Percentiles rank a stretch among this genome's conserved stretches.
phyloP scores from a whole-genome alignment of 2,113 vertebrate species.

The Onychorhynchus coronatus region DNA sequence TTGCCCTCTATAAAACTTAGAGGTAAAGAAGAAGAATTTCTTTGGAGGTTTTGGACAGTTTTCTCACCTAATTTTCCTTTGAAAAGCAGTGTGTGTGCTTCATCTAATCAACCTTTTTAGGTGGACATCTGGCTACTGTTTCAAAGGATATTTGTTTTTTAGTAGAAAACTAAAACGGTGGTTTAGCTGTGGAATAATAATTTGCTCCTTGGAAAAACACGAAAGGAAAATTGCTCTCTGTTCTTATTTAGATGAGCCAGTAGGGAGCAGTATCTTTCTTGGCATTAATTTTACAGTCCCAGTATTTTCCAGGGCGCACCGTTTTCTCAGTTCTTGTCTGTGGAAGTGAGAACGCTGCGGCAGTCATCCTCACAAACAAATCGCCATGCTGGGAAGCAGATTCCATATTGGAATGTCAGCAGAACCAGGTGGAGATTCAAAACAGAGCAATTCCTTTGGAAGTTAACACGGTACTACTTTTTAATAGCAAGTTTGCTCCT shows the following conservation, averaged over 20 bases:
- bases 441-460: not conserved
- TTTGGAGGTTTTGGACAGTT: not conserved
- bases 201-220: not conserved
- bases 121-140: accelerated
- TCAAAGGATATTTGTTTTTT: not conserved
- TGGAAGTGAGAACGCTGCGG: conserved; percentile 36
- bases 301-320: conserved; percentile 19
- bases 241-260: conserved; percentile 1
- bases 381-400: conserved; percentile 55
- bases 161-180: not conserved
- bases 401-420: conserved; percentile 48
- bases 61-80: not conserved
- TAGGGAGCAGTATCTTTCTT: conserved; percentile 71
- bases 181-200: not conserved
- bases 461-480: not conserved
- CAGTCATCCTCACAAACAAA: conserved; percentile 63
- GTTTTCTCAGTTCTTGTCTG: conserved; percentile 29
- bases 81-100: not conserved
- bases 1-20: not conserved
- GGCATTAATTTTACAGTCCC: conserved; percentile 21
- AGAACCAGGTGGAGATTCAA: conserved; percentile 58
- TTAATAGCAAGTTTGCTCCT: not conserved
- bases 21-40: not conserved
- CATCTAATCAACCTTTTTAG: not conserved
- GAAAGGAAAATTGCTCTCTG: not conserved